Evolutionary conservation across 2,113 vertebrate genomes (phyloP), one percentile per base, ranked within the genome.

Genomic region (Siphamia tubifer): DNA sequence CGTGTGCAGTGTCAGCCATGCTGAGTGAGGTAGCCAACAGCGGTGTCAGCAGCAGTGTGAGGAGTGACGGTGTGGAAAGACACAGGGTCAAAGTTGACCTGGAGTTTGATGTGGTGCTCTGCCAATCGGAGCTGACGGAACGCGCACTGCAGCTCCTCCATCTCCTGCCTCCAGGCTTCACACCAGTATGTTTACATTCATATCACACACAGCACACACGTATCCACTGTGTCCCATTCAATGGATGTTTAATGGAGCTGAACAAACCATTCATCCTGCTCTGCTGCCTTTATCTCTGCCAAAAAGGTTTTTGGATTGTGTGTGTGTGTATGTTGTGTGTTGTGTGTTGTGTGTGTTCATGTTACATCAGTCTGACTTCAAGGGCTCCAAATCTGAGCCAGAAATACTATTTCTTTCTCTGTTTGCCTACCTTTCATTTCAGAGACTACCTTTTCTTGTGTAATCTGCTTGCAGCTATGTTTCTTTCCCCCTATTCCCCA

Each of bases 1-100:
- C 94, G 1, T 98, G 96, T 36, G 95, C 94, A 0, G 84, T 97
- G 63, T 92, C 84, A 0, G 94, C 94, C 12, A 85, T 97, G 87
- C 79, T 98, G 71, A 57, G 71, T 5, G 93, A 95, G 74, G 39
- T 93, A 60, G 80, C 92, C 48, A 54, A 82, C 0, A 83, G 87
- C 3, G 79, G 83, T 20, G 7, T 85, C 67, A 70, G 83, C 74
- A 72, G 44, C 81, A 38, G 31, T 19, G 36, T 83, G 45, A 67
- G 62, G 57, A 60, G 48, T 4, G 39, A 60, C 23, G 48, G 68
- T 1, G 54, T 55, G 43, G 71, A 82, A 1, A 61, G 68, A 55
- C 80, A 81, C n/a, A 69, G 77, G 54, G 81, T 85, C 67, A 83
- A 53, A 74, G 82, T 71, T 12, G 78, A 85, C 43, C 17, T 84